A percentile compares a stretch with the other conserved stretches of the same genome.
Evolutionary conservation across 2,113 vertebrate genomes (phyloP).

Genomic region (Colaptes auratus): DNA sequence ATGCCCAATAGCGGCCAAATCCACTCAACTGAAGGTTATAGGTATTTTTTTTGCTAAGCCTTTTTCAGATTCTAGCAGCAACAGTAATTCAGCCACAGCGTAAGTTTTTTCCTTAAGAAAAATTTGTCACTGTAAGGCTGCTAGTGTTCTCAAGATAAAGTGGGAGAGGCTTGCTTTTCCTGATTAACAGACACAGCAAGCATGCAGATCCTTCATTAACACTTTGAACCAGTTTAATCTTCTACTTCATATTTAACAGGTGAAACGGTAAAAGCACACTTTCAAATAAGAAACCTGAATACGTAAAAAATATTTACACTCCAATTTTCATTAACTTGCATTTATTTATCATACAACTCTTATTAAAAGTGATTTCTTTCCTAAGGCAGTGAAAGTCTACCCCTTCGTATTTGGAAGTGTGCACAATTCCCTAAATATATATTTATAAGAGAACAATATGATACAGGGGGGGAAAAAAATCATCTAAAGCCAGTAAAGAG

Average conservation of each 20-base stretch:
- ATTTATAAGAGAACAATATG: conserved; percentile 74
- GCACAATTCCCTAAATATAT: conserved; percentile 69
- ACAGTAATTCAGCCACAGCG: conserved; percentile 56
- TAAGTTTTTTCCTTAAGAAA: conserved; percentile 33
- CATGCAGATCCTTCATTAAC: conserved; percentile 72
- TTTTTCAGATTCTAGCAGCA: conserved; percentile 65
- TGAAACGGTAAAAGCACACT: conserved; percentile 74
- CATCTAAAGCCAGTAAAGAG: conserved; percentile 72
- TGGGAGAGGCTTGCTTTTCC: conserved; percentile 69
- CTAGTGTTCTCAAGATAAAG: conserved; percentile 69
- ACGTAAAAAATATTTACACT: conserved; percentile 78
- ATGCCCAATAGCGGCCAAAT: conserved; percentile 66
- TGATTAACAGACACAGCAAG: conserved; percentile 67
- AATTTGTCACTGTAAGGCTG: conserved; percentile 48
- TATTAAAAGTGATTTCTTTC: conserved; percentile 75
- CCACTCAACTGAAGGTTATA: conserved; percentile 53
- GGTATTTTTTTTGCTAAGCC: conserved; percentile 53
- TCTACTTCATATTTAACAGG: conserved; percentile 73
- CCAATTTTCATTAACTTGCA: conserved; percentile 72
- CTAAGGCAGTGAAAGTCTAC: conserved; percentile 75
- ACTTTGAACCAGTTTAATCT: conserved; percentile 53
- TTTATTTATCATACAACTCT: conserved; percentile 76
- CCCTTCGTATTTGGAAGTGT: conserved; percentile 74
- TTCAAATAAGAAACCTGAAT: conserved; percentile 75
- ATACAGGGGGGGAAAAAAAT: conserved; percentile 59